phyloP scores from a whole-genome alignment of 2,888 invertebrate species.

The Hydropsyche betteni region DNA sequence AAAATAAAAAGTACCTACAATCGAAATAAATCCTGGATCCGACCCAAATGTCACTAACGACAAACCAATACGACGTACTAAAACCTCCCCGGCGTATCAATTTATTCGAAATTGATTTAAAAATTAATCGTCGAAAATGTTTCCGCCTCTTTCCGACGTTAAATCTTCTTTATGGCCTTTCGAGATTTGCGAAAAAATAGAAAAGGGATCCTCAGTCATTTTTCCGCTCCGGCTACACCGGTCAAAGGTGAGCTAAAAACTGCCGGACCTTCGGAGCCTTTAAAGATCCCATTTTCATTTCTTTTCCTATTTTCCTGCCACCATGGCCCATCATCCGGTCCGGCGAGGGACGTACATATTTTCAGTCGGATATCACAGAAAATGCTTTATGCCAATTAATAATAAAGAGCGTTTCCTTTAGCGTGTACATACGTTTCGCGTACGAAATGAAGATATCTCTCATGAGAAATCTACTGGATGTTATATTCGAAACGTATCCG shows the following conservation, averaged over 20 bases:
- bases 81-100: no score
- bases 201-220: slow-evolving; percentile 10
- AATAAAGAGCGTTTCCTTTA: slow-evolving; percentile 27
- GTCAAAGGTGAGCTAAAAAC: slow-evolving; percentile 15
- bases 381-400: slow-evolving; percentile 23
- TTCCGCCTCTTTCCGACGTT: neutral
- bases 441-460: slow-evolving; percentile 20
- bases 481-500: slow-evolving; percentile 15
- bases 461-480: slow-evolving; percentile 23
- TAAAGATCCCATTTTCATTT: slow-evolving; percentile 16
- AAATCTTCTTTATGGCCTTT: neutral
- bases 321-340: neutral
- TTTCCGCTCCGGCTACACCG: slow-evolving; percentile 7
- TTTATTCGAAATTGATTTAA: no score
- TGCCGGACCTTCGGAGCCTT: slow-evolving; percentile 5
- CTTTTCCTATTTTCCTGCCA: neutral
- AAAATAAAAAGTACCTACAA: no score
- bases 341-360: neutral
- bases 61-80: no score
- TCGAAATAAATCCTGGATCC: no score
- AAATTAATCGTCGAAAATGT: no score
- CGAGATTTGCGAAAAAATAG: slow-evolving; percentile 10
- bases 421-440: slow-evolving; percentile 16
- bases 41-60: no score
- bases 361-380: slow-evolving; percentile 12